Evolutionary conservation across 2,113 vertebrate genomes (phyloP), one percentile per base, ranked within the genome.

Genomic region (Larimichthys crocea): DNA sequence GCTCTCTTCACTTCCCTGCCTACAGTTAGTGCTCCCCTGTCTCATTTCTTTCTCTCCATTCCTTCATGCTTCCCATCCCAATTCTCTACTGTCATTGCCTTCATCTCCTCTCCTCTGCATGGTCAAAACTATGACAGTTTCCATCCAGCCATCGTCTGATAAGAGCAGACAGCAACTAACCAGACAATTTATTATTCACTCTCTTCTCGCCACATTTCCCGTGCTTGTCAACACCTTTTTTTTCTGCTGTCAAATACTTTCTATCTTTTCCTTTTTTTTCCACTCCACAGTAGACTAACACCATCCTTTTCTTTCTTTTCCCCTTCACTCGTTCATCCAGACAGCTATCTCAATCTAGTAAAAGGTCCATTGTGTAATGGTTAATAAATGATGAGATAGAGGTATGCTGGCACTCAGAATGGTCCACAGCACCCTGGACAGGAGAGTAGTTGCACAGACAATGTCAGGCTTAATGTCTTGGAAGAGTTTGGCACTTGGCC

Each of bases 361-460:
- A 92, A 87, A 88, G 80, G 79, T 83, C 86, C 79, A 63, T 70
- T 90, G 88, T 92, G 89, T 88, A 76, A 85, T 70, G 59, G 49
- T 91, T 83, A 87, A 90, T 89, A 89, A 92, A 89, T 86, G 87
- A 89, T 87, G 88, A 88, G 75, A 59, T 19, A 31, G 68, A 76
- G 56, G 67, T 55, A 53, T 65, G 81, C 61, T 76, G 78, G 76
- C 81, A 60, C 76, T 76, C 74, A n/a, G 42, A 55, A 60, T 69
- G 71, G 83, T 84, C 77, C 69, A 72, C 75, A 66, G 82, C 64
- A 56, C 68, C 63, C 56, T 5, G 70, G 76, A 87, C 87, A 80
- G 73, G 65, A 63, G 83, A 75, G 66, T 46, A 64, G 74, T 69
- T 44, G 78, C 56, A 19, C 79, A 85, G 67, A 76, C 0, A 50